Conservation (phyloP, 2,888 invertebrate species). For the Tetheella fluctuosa region DNA sequence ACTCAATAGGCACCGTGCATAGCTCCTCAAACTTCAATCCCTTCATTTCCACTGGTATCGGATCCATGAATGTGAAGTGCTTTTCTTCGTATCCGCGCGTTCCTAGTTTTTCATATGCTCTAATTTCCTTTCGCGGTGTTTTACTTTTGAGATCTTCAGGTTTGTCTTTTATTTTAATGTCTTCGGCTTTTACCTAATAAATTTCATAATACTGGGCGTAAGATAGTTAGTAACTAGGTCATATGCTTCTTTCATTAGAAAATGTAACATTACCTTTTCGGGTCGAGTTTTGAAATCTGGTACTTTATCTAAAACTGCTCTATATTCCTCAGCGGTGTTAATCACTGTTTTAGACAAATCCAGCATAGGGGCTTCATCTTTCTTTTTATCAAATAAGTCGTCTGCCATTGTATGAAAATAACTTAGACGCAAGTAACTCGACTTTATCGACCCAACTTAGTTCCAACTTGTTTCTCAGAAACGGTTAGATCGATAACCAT, state of each 20-base stretch:
- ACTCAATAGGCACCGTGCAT: conserved; percentile 93
- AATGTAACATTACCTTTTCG: conserved; percentile 86
- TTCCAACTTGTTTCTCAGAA: conserved; percentile 48
- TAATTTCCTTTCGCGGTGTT: conserved; percentile 88
- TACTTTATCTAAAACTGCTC: conserved; percentile 92
- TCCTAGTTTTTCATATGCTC: conserved; percentile 85
- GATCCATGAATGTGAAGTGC: conserved; percentile 86
- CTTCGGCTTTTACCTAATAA: conserved; percentile 87
- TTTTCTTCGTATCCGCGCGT: conserved; percentile 85
- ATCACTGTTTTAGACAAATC: conserved; percentile 92
- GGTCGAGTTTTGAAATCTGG: conserved; percentile 95
- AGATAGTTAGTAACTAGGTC: conserved; percentile 19
- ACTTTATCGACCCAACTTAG: conserved; percentile 65
- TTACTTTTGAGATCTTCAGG: conserved; percentile 88
- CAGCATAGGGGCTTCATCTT: conserved; percentile 92
- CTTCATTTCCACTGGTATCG: conserved; percentile 92
- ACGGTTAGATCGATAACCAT: conserved; percentile 67
- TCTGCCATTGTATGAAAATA: conserved; percentile 84
- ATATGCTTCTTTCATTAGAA: conserved; percentile 14
- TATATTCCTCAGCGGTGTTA: conserved; percentile 92
- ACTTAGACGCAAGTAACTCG: conserved; percentile 19
- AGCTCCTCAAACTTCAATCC: conserved; percentile 89
- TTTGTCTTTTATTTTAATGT: conserved; percentile 89
- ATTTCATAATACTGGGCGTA: conserved; percentile 14
- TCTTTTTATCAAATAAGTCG: conserved; percentile 93